These are phyloP conservation scores for Fundulus diaphanus DNA, from an alignment of 2,797 vertebrate species.

Conservation along the genomic window DNA sequence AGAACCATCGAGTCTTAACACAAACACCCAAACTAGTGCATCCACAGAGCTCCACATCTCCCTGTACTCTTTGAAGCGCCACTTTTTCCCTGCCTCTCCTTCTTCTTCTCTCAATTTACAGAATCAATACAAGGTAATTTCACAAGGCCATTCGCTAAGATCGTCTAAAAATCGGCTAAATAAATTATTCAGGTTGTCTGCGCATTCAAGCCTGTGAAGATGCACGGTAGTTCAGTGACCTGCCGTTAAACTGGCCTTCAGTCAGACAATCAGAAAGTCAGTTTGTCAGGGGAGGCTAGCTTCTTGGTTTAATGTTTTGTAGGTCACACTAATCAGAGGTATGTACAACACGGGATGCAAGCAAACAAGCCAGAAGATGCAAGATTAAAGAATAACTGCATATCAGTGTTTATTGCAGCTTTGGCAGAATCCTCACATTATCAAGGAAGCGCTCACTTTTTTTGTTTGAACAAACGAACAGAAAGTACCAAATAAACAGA, in stretches of 20 bases:
- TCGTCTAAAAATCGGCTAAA: slow-evolving; percentile 71
- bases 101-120: slow-evolving; percentile 56
- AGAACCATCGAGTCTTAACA: slow-evolving; percentile 36
- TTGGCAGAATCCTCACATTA: neutral
- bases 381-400: neutral
- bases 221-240: slow-evolving; percentile 66
- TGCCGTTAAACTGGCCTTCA: slow-evolving; percentile 59
- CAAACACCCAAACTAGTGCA: slow-evolving; percentile 40
- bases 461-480: neutral
- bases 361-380: neutral
- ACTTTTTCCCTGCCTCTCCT: slow-evolving; percentile 3
- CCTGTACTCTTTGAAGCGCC: slow-evolving; percentile 38
- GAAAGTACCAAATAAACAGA: neutral
- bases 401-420: neutral
- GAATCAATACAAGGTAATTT: slow-evolving; percentile 76
- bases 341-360: neutral
- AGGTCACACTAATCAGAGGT: slow-evolving; percentile 23
- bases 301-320: slow-evolving; percentile 27
- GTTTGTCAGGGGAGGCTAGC: slow-evolving; percentile 31
- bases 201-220: slow-evolving; percentile 60
- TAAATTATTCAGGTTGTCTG: slow-evolving; percentile 73
- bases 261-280: slow-evolving; percentile 45
- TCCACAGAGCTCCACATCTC: slow-evolving; percentile 27
- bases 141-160: slow-evolving; percentile 63
- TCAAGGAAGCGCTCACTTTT: neutral